These are phyloP conservation scores for Eucera pruinosa DNA, from an alignment of 2,888 invertebrate species.

Conservation along the genomic window DNA sequence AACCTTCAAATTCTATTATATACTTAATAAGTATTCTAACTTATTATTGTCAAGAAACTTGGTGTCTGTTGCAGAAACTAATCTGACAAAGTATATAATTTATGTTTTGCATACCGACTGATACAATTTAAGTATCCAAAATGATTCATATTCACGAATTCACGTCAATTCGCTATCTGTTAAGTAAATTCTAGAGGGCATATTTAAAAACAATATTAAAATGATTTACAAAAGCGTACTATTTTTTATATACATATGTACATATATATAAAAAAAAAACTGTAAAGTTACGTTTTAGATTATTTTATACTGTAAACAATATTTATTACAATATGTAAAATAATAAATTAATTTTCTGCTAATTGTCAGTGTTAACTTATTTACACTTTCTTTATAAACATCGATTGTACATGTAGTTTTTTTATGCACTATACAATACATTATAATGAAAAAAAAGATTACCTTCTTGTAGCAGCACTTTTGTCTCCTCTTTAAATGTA, in stretches of 20 bases:
- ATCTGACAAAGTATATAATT: background rate
- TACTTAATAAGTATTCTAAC: background rate
- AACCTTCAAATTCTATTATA: background rate
- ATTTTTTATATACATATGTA: conserved; percentile 24
- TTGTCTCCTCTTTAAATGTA: background rate
- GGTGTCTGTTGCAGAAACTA: background rate
- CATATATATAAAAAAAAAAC: conserved; percentile 18
- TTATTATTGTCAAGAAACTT: conserved; percentile 11
- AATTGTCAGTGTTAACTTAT: conserved; percentile 25
- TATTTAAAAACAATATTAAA: background rate
- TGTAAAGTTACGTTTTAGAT: conserved; percentile 27
- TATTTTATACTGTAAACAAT: conserved; percentile 39
- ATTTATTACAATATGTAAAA: conserved; percentile 36
- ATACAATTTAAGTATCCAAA: background rate
- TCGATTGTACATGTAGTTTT: conserved; percentile 10
- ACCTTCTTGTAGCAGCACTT: background rate
- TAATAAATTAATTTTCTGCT: conserved; percentile 56
- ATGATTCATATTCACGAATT: background rate
- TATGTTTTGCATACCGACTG: background rate
- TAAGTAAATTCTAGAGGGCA: background rate
- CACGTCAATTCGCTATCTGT: background rate
- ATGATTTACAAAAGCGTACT: conserved; percentile 16
- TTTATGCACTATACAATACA: conserved; percentile 22
- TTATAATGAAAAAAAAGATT: conserved; percentile 15
- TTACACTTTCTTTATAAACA: conserved; percentile 34